Evolutionary conservation across 53 echinoderm and acorn worm species (phyloP).

Genomic region (Glandiceps talaboti): DNA sequence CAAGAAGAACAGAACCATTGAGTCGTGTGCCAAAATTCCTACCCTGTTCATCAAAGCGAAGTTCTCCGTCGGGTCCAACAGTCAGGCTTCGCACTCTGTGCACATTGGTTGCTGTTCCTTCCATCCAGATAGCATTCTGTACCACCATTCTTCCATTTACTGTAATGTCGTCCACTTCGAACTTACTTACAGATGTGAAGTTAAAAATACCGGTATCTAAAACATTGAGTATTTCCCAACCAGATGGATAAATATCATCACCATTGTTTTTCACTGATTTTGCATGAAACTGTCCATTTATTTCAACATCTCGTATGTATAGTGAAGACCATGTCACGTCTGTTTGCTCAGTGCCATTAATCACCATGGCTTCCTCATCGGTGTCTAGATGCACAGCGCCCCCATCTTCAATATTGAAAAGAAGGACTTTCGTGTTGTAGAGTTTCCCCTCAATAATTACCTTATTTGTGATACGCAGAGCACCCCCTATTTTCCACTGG

Average conservation of each 20-base stretch:
- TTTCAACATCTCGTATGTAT: conserved; percentile 19
- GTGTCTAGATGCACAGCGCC: background rate
- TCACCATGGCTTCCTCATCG: background rate
- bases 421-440: background rate
- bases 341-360: conserved; percentile 1
- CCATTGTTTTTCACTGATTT: conserved; percentile 13
- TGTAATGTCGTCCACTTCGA: background rate
- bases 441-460: background rate
- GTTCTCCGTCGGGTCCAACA: background rate
- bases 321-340: conserved; percentile 11
- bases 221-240: conserved; percentile 25
- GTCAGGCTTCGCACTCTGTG: background rate
- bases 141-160: background rate
- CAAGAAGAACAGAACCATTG: no score
- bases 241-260: conserved; percentile 22
- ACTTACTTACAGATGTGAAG: background rate
- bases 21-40: conserved; percentile 4
- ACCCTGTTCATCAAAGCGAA: background rate
- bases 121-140: background rate
- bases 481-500: conserved; percentile 20
- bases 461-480: conserved; percentile 7
- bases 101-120: background rate
- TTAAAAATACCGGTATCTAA: background rate
- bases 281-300: conserved; percentile 25
- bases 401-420: background rate